Conservation (phyloP, 1,140 invertebrate species). For the Prorops nasuta region DNA sequence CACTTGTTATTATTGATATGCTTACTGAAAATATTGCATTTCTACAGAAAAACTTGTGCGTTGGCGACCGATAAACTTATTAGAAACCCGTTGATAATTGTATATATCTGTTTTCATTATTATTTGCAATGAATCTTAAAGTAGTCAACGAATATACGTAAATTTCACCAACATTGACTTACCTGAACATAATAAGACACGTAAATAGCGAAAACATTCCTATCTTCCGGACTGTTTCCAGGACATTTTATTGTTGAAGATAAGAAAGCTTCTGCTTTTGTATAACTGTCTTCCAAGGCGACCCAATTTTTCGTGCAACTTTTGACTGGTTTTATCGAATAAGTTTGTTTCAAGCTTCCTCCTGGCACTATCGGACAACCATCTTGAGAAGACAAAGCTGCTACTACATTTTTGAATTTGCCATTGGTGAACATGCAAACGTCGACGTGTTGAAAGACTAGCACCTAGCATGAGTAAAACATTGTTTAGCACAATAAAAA, state of each 20-base stretch:
- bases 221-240: slow-evolving; percentile 63
- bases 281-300: slow-evolving; percentile 74
- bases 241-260: slow-evolving; percentile 69
- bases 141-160: background rate
- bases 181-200: slow-evolving; percentile 87
- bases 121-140: too few relatives aligned
- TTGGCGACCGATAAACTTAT: too few relatives aligned
- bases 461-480: slow-evolving; percentile 62
- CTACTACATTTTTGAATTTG: slow-evolving; percentile 98
- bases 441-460: slow-evolving; percentile 94
- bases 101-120: too few relatives aligned
- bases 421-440: slow-evolving; percentile 99
- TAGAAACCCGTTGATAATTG: too few relatives aligned
- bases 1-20: background rate
- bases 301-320: slow-evolving; percentile 82
- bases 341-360: slow-evolving; percentile 62
- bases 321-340: slow-evolving; percentile 68
- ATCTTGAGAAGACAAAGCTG: slow-evolving; percentile 73
- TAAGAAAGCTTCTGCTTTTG: slow-evolving; percentile 65
- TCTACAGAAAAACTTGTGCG: background rate
- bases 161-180: slow-evolving; percentile 7
- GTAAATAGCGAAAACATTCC: slow-evolving; percentile 86
- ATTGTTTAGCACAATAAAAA: too few relatives aligned
- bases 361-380: slow-evolving; percentile 68
- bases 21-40: background rate